Base-by-base conservation (phyloP, 2,888 invertebrate genomes). In the Doris montereyensis region DNA sequence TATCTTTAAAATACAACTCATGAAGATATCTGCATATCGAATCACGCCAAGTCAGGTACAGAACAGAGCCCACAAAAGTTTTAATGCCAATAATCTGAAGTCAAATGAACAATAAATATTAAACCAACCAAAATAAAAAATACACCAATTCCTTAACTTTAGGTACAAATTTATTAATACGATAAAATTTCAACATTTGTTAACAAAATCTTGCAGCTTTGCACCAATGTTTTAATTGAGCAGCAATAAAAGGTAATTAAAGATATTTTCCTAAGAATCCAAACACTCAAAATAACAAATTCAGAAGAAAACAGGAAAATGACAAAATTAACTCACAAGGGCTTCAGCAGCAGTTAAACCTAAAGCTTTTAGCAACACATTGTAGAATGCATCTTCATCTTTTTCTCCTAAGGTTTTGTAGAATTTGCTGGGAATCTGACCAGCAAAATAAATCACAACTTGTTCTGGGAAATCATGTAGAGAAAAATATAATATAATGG, bases 401-500 rank as follows among this genome's bases (percentile, higher is more conserved):
- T 91, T 92, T 28, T 92, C 90, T 1, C 92, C 93, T 65, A 93
- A 87, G 2, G 92, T 92, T 78, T 90, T 90, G 87, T 93, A 93
- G 87, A 92, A 93, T 76, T 92, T 88, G 84, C 93, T 93, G 10
- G 93, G 92, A 67, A 93, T 87, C 35, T 93, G 85, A 2, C 94
- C 94, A 65, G 93, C 92, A 81, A 92, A 90, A 87, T 93, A 93
- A 17, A 92, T 92, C 41, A 93, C 88, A 81, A 92, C 91, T 87
- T 94, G 93, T 83, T 93, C 93, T 93, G 88, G 76, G 84, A 77
- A 26, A 3, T 5, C 4, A 13, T 24, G n/a, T n/a, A 26, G 35
- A 71, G n/a, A 5, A 17, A 32, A 5, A 4, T 3, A 34, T 17
- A 30, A 1, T 13, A n/a, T 10, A 41, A 41, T 5, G 17, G 17